Evolutionary conservation across 2,113 vertebrate genomes (phyloP), one percentile per base, ranked within the genome.

Genomic region (Tupaia chinensis): DNA sequence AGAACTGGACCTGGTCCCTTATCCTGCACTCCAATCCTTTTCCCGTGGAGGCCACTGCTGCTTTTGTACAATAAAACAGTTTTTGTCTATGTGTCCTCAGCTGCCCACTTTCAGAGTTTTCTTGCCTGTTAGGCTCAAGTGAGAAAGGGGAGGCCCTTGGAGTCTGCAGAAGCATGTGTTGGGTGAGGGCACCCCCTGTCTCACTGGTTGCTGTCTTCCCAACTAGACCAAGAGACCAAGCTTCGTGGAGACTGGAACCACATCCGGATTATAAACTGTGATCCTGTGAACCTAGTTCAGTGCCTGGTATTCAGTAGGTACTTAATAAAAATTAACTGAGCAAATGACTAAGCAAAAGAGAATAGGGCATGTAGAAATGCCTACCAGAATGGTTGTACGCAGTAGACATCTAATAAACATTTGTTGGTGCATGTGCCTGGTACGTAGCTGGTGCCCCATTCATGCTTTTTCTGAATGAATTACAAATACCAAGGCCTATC

Each of bases 161-260:
- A 27, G 29, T 16, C n/a, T 20, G 9, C 15, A 12, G 16, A 60
- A 87, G 32, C 1, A 0, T 12, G 27, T 0, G 0, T 1, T 76
- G 17, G 60, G 73, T 25, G 19, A 3, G 22, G 53, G 22, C 5
- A 4, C 10, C 74, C 86, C 15, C 65, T 60, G 27, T 7, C 17
- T 65, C 15, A 5, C 7, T 32, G 22, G 29, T 69, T 56, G 1
- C 9, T 3, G 5, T 54, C 78, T 27, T 70, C 80, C 66, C 29
- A 79, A 9, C 63, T 23, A 29, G 66, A 54, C 44, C 74, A 29
- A 44, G 44, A 44, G 44, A 44, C 44, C 23, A 29, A 22, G 69
- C 44, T 84, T 85, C 63, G 2, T 3, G 61, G 77, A 68, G 74
- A 34, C 27, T 65, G 72, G 58, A 77, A n/a, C 54, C 66, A 44